Percentiles rank a stretch among this genome's conserved stretches.
These are phyloP conservation scores for Helogale parvula DNA, from an alignment of 2,113 vertebrate species.

Conservation along the genomic window DNA sequence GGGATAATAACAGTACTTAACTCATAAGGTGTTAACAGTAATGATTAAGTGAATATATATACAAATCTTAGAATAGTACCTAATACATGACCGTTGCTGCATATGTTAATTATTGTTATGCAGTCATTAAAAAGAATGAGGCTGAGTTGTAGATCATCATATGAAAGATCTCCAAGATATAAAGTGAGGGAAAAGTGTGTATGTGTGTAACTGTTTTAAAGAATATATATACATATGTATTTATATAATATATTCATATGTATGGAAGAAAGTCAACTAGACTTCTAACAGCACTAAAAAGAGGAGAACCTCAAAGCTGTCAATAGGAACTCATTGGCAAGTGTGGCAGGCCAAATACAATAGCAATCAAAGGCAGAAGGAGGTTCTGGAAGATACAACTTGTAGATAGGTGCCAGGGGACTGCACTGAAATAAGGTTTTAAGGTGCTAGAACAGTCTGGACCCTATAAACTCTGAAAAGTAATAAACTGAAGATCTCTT, in stretches of 20 bases:
- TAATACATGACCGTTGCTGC: neutral
- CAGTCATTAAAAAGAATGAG: conserved; percentile 10
- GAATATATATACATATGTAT: neutral
- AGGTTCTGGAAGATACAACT: neutral
- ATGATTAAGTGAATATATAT: neutral
- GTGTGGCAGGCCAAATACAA: neutral
- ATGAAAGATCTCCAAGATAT: conserved; percentile 9
- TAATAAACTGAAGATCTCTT: neutral
- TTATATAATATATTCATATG: neutral
- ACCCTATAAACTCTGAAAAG: neutral
- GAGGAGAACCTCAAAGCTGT: conserved; percentile 24
- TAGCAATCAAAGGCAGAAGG: conserved; percentile 27
- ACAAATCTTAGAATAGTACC: conserved; percentile 1
- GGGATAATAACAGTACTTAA: conserved; percentile 1
- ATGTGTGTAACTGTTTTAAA: neutral
- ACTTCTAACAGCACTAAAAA: neutral
- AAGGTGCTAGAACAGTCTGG: neutral
- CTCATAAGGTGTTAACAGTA: neutral
- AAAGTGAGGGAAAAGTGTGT: neutral
- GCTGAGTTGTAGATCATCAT: neutral
- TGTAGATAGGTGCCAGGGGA: neutral
- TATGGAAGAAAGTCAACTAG: neutral
- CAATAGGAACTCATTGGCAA: neutral
- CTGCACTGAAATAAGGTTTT: neutral
- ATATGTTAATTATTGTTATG: neutral